Evolutionary conservation across 1,140 invertebrate species (phyloP).

Genomic region (Pseudomyrmex flavicornis): DNA sequence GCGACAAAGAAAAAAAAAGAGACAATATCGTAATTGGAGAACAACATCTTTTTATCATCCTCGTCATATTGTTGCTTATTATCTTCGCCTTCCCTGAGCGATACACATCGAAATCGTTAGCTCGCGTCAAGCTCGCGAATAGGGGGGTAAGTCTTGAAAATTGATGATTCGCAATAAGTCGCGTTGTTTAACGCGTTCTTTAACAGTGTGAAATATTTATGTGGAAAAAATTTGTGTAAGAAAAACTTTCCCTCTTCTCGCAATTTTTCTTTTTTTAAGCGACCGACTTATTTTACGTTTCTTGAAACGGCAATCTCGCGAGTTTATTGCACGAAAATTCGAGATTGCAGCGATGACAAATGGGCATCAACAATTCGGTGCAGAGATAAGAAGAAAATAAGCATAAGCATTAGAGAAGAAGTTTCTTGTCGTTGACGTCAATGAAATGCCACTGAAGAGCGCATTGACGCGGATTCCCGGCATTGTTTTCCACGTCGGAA

Average conservation of each 20-base stretch:
- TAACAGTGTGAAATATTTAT: no score
- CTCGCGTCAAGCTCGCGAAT: neutral
- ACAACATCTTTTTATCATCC: constrained; percentile 11
- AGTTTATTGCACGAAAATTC: neutral
- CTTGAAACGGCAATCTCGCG: neutral
- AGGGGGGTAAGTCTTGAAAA: neutral
- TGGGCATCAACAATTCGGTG: neutral
- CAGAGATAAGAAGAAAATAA: constrained; percentile 28
- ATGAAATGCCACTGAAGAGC: constrained; percentile 67
- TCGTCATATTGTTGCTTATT: constrained; percentile 8
- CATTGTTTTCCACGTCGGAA: constrained; percentile 70
- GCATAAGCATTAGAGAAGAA: constrained; percentile 57
- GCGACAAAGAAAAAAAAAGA: neutral
- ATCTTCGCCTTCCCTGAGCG: neutral
- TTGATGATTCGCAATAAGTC: no score
- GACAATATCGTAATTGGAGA: constrained; percentile 4
- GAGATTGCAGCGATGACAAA: constrained; percentile 10
- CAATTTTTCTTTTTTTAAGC: neutral
- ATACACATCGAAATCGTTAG: constrained; percentile 1
- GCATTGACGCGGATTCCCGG: constrained; percentile 74
- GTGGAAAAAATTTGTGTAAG: neutral
- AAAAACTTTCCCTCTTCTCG: neutral
- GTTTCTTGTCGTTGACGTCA: constrained; percentile 68
- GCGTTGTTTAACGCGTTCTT: no score
- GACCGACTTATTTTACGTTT: neutral